Evolutionary conservation across 1,140 invertebrate genomes (phyloP).

Genomic region (Drosophila mauritiana): DNA sequence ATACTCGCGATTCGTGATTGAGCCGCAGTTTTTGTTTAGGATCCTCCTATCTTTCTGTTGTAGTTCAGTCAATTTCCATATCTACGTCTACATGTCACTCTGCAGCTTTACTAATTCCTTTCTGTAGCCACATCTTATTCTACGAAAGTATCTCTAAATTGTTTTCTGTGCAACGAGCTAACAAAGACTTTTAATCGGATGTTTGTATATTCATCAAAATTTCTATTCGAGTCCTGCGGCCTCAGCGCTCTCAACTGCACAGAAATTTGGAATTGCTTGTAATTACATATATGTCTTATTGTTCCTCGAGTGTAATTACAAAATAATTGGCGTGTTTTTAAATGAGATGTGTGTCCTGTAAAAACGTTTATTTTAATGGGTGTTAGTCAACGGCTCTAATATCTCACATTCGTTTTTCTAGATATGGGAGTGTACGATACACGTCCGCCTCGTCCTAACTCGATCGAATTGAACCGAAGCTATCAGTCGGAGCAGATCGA

Average conservation of each 20-base stretch:
- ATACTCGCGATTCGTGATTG: constrained; percentile 16
- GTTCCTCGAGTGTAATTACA: constrained; percentile 33
- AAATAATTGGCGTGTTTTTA: constrained; percentile 44
- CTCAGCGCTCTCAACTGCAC: constrained; percentile 5
- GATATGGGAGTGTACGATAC: constrained; percentile 84
- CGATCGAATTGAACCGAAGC: constrained; percentile 89
- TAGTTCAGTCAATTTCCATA: constrained; percentile 35
- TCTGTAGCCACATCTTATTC: constrained; percentile 35
- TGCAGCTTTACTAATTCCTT: constrained; percentile 41
- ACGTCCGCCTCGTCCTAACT: constrained; percentile 89
- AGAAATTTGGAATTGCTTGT: constrained; percentile 29
- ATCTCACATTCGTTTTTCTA: constrained; percentile 46
- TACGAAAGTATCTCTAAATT: constrained; percentile 34
- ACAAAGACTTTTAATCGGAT: not conserved
- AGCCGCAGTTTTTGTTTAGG: constrained; percentile 24
- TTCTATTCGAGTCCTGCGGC: not conserved
- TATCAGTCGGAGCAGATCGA: constrained; percentile 87
- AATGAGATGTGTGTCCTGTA: constrained; percentile 45
- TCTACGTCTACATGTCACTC: constrained; percentile 42
- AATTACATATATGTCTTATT: constrained; percentile 34
- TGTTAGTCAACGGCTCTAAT: constrained; percentile 15
- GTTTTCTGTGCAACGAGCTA: constrained; percentile 19
- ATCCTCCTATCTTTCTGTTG: constrained; percentile 32
- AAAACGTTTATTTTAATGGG: not conserved
- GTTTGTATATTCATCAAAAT: constrained; percentile 19